phyloP scores from a whole-genome alignment of 2,888 invertebrate species.

The Zhengitettix transpicula region DNA sequence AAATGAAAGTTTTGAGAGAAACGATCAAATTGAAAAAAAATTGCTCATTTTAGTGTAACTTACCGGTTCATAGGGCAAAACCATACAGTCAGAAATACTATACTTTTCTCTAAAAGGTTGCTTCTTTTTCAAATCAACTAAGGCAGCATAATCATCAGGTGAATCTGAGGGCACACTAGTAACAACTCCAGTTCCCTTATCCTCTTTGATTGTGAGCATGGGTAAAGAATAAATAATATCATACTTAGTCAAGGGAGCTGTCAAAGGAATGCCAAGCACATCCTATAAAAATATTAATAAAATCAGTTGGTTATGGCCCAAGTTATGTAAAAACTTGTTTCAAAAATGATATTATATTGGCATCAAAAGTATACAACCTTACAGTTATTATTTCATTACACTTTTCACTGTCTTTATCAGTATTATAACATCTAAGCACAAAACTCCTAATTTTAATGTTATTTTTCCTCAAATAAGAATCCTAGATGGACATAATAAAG shows the following conservation, averaged over 20 bases:
- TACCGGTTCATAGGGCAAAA: constrained; percentile 47
- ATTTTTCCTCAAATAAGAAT: too few species aligned
- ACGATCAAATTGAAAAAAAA: too few species aligned
- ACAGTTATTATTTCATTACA: too few species aligned
- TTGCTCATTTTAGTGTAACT: constrained; percentile 16
- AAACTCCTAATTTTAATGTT: too few species aligned
- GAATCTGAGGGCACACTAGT: constrained; percentile 97
- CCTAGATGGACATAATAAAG: too few species aligned
- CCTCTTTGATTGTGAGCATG: constrained; percentile 94
- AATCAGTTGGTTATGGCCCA: too few species aligned
- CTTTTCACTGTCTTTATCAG: too few species aligned
- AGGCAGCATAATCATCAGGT: constrained; percentile 94
- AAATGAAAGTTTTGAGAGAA: too few species aligned
- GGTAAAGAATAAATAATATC: constrained; percentile 80
- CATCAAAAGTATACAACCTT: too few species aligned
- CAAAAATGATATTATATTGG: too few species aligned
- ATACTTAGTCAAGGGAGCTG: constrained; percentile 73
- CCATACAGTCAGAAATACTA: constrained; percentile 67
- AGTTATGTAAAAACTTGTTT: too few species aligned
- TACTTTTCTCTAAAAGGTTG: constrained; percentile 85
- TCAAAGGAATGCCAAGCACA: constrained; percentile 67
- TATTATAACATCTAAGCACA: too few species aligned
- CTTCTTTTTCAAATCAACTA: constrained; percentile 90
- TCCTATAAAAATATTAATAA: constrained; percentile 27
- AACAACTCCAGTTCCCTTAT: constrained; percentile 96